phyloP scores from a whole-genome alignment of 2,888 invertebrate species.

The Drosophila macrospina region DNA sequence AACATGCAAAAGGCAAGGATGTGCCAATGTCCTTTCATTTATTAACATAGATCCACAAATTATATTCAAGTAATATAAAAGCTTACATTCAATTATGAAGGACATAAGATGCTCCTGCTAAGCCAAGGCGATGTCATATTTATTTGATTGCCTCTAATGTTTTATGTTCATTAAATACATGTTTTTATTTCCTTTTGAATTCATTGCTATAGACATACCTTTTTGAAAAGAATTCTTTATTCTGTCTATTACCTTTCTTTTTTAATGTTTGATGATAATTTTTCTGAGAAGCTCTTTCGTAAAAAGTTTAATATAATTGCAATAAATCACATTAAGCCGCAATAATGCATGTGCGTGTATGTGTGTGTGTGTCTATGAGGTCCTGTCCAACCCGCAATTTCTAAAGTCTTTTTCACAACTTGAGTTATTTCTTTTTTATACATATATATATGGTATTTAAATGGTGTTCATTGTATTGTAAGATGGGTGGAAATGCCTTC shows the following conservation, averaged over 20 bases:
- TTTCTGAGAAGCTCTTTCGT: constrained; percentile 25
- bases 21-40: neutral
- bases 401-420: neutral
- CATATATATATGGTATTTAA: neutral
- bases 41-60: neutral
- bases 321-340: neutral
- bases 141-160: neutral
- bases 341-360: constrained; percentile 42
- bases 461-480: constrained; percentile 3
- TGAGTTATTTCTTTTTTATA: too few relatives aligned
- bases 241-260: constrained; percentile 6
- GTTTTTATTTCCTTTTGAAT: neutral
- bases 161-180: neutral
- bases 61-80: neutral
- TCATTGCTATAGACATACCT: constrained; percentile 1
- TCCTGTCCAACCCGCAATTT: neutral
- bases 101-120: neutral
- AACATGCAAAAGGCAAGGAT: neutral
- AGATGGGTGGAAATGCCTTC: neutral
- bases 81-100: neutral
- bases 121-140: neutral
- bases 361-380: constrained; percentile 37
- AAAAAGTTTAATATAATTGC: constrained; percentile 11
- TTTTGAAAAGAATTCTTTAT: neutral
- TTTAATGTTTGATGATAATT: constrained; percentile 13